Evolutionary conservation across 2,888 invertebrate genomes (phyloP).

Genomic region (Ecliptopera silaceata): DNA sequence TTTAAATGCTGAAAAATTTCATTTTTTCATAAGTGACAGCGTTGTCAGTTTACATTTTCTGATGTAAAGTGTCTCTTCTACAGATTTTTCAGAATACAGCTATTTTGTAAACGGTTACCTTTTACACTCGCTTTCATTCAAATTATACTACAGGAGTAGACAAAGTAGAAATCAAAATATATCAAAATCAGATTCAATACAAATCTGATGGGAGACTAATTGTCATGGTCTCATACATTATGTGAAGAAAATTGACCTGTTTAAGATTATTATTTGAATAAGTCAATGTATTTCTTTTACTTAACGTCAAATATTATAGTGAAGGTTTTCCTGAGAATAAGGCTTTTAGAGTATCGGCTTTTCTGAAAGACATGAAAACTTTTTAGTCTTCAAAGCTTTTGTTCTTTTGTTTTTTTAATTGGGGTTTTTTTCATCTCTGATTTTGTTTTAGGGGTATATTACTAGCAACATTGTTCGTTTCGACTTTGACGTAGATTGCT

Average conservation of each 20-base stretch:
- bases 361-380: too few relatives aligned
- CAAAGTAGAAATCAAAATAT: conserved; percentile 6
- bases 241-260: conserved; percentile 12
- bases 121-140: conserved; percentile 40
- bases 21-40: too few relatives aligned
- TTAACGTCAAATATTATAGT: too few relatives aligned
- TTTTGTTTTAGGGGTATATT: too few relatives aligned
- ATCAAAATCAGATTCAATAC: background rate
- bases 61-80: background rate
- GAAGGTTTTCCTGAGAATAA: too few relatives aligned
- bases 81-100: conserved; percentile 6
- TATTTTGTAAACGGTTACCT: conserved; percentile 43
- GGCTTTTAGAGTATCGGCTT: too few relatives aligned
- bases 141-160: conserved; percentile 27
- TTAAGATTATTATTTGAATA: background rate
- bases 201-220: background rate
- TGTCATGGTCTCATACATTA: background rate
- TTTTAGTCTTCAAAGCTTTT: too few relatives aligned
- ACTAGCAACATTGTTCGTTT: too few relatives aligned
- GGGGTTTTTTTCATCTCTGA: too few relatives aligned
- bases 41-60: background rate
- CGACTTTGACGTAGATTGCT: too few relatives aligned
- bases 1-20: too few relatives aligned
- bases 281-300: background rate
- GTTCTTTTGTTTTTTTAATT: too few relatives aligned